Conservation (phyloP, 1,140 invertebrate genomes). For the Wiebesia pumilae region DNA sequence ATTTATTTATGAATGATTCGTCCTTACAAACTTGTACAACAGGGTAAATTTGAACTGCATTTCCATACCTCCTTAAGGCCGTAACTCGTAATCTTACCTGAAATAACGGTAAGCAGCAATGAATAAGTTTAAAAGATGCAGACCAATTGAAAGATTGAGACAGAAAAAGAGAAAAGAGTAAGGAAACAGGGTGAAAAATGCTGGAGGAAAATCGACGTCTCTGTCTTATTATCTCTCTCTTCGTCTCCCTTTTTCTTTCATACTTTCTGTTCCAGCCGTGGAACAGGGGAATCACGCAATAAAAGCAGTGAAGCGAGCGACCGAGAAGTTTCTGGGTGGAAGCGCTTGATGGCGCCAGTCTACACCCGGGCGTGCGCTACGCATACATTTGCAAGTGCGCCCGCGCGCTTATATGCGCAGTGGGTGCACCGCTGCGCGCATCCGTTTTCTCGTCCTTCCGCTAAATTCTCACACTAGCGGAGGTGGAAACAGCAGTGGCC, state of each 20-base stretch:
- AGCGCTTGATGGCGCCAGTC: constrained; percentile 68
- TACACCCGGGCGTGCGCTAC: constrained; percentile 53
- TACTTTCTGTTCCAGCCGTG: neutral
- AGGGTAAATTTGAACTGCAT: neutral
- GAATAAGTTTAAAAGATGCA: neutral
- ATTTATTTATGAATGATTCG: neutral
- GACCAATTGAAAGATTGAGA: neutral
- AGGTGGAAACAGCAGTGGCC: neutral
- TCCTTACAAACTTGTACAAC: neutral
- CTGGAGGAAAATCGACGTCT: neutral
- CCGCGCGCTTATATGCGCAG: constrained; percentile 54
- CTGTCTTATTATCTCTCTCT: neutral
- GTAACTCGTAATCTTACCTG: constrained; percentile 40
- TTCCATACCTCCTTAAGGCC: neutral
- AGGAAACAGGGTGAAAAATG: constrained; percentile 41
- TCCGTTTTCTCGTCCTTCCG: constrained; percentile 33
- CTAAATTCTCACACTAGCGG: constrained; percentile 37
- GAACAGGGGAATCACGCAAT: constrained; percentile 52
- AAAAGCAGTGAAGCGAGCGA: constrained; percentile 46
- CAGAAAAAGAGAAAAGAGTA: neutral
- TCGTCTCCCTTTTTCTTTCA: neutral
- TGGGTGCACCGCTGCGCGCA: neutral
- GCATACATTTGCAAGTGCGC: constrained; percentile 42
- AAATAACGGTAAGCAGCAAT: constrained; percentile 19
- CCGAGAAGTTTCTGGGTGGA: constrained; percentile 57